A percentile compares a stretch with the other conserved stretches of the same genome.
phyloP scores from a whole-genome alignment of 64 coral and sea anemone species.

The Montipora foliosa region DNA sequence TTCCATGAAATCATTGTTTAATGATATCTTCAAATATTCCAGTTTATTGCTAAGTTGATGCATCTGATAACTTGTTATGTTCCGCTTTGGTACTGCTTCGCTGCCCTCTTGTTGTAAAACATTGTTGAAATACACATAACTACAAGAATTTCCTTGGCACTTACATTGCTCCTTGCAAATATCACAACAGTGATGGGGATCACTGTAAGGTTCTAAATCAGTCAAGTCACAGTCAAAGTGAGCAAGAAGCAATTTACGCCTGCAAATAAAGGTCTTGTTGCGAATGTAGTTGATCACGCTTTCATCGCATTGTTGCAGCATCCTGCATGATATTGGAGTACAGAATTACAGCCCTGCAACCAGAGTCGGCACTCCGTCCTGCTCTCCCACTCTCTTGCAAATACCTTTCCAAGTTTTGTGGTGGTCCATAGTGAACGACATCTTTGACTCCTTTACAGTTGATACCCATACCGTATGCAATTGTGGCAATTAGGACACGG shows the following conservation, averaged over 20 bases:
- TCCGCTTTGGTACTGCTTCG: neutral
- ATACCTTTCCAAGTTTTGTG: slow-evolving; percentile 1
- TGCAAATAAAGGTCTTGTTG: neutral
- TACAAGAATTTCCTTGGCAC: neutral
- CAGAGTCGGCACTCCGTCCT: neutral
- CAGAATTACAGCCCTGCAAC: slow-evolving; percentile 25
- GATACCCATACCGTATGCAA: slow-evolving; percentile 35
- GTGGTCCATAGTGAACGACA: slow-evolving; percentile 3
- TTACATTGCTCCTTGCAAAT: neutral
- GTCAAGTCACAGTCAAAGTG: slow-evolving; percentile 3
- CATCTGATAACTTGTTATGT: slow-evolving; percentile 4
- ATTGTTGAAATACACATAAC: neutral
- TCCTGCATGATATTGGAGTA: neutral
- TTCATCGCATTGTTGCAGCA: slow-evolving; percentile 21
- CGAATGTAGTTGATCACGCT: neutral
- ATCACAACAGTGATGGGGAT: slow-evolving; percentile 1
- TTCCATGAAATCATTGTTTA: slow-evolving; percentile 1
- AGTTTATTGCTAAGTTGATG: neutral
- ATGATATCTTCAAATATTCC: neutral
- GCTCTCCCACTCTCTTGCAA: slow-evolving; percentile 14
- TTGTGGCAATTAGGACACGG: slow-evolving; percentile 1
- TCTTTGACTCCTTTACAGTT: slow-evolving; percentile 3
- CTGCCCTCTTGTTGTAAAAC: neutral
- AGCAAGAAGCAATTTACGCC: slow-evolving; percentile 9
- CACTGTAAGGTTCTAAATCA: neutral